Base-by-base conservation (phyloP, 2,888 invertebrate genomes). In the Coenonympha arcania region DNA sequence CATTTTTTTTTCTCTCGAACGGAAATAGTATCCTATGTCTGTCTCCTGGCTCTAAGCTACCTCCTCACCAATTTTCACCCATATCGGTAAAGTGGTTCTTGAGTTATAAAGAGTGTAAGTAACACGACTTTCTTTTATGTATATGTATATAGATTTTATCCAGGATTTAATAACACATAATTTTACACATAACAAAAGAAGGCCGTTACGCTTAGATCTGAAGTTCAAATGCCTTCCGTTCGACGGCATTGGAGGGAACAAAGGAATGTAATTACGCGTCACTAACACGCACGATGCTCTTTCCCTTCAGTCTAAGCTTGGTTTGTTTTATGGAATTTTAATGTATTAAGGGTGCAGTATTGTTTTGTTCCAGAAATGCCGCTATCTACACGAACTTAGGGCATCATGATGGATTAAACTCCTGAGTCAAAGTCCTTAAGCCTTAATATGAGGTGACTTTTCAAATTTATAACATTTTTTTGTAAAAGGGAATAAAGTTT, bases 191-290 rank as follows among this genome's bases (percentile, higher is more conserved):
- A 9, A 31, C 43, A 31, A 31, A 43, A 26, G 31, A 31, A 43
- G 15, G 39, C 19, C 19, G 19, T 5, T n/a, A 16, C 4, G n/a
- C 19, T 20, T 31, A 43, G 30, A 44, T 16, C 16, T 16, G 34
- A 44, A 34, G 22, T 31, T 16, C 41, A 51, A 53, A 56, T 55
- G 50, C 44, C 37, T 48, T 40, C 42, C 45, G 47, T 50, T 43
- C 39, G 44, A 46, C 45, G 51, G 54, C 58, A 57, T 55, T 56
- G 53, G 61, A 54, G 52, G 58, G 54, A 62, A 63, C 66, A 80
- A 81, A 77, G 73, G 76, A 78, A 79, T 76, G 75, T 82, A 81
- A 81, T 81, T 81, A 79, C 77, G 67, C 75, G 72, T 71, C 77
- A 71, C 68, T 65, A 63, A 65, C 77, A 76, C 65, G 68, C 65